These are phyloP conservation scores for Genyomyrus donnyi DNA, from an alignment of 2,113 vertebrate species.

Conservation along the genomic window DNA sequence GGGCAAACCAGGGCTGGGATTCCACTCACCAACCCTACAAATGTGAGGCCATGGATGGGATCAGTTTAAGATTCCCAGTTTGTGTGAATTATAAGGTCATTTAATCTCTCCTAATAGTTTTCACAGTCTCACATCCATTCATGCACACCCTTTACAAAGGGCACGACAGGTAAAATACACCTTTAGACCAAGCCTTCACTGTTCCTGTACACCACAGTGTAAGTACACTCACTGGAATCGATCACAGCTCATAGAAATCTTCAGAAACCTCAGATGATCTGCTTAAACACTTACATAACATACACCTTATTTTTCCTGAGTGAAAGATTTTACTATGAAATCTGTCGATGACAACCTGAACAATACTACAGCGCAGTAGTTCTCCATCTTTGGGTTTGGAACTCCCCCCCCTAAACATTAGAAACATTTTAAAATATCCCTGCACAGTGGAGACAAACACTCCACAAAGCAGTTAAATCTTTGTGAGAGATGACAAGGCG, in stretches of 20 bases:
- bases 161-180: neutral
- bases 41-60: neutral
- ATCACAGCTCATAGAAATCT: neutral
- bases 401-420: neutral
- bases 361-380: neutral
- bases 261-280: neutral
- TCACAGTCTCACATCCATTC: neutral
- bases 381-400: neutral
- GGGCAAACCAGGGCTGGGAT: neutral
- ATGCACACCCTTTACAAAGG: neutral
- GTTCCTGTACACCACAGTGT: neutral
- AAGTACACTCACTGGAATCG: neutral
- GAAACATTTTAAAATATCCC: neutral
- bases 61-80: neutral
- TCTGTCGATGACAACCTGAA: neutral
- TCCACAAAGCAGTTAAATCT: neutral
- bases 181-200: neutral
- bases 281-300: neutral
- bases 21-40: neutral
- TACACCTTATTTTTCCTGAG: neutral
- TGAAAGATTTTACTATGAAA: neutral
- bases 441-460: neutral
- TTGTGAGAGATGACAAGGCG: neutral
- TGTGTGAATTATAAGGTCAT: neutral
- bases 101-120: neutral